Evolutionary conservation across 2,797 vertebrate genomes (phyloP).

Genomic region (Sternotherus odoratus): DNA sequence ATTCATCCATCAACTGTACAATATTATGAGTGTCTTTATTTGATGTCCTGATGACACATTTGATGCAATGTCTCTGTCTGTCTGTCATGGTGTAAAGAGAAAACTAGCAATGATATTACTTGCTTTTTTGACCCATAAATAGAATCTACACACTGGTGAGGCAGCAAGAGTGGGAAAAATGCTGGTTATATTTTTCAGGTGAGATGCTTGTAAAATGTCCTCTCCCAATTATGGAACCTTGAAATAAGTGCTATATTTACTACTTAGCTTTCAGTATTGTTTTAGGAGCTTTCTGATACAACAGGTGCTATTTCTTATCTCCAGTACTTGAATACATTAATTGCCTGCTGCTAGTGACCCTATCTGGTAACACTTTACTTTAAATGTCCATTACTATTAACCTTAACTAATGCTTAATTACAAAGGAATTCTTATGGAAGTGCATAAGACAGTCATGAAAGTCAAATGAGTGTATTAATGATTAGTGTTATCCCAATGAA

Average conservation of each 20-base stretch:
- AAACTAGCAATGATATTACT: neutral
- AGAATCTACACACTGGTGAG: neutral
- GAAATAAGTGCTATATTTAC: slow-evolving; percentile 42
- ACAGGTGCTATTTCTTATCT: slow-evolving; percentile 21
- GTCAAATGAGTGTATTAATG: slow-evolving; percentile 81
- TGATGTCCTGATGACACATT: neutral
- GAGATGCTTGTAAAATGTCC: slow-evolving; percentile 1
- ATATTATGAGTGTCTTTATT: accelerated
- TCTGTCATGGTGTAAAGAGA: neutral
- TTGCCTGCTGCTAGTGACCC: slow-evolving; percentile 70
- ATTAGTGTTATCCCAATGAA: slow-evolving; percentile 82
- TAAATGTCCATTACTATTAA: slow-evolving; percentile 81
- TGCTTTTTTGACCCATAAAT: accelerated
- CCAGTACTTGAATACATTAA: slow-evolving; percentile 53
- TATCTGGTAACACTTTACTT: slow-evolving; percentile 73
- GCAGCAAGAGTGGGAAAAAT: neutral
- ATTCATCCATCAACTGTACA: accelerated
- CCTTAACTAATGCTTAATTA: slow-evolving; percentile 84
- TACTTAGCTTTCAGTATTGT: slow-evolving; percentile 24
- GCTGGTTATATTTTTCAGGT: neutral
- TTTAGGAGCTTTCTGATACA: slow-evolving; percentile 46
- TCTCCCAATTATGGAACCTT: neutral
- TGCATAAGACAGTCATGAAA: slow-evolving; percentile 78
- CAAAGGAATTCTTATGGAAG: slow-evolving; percentile 77
- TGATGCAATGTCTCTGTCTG: neutral